Base-by-base conservation (phyloP, 2,113 vertebrate species). In the Zosterops japonicus region DNA sequence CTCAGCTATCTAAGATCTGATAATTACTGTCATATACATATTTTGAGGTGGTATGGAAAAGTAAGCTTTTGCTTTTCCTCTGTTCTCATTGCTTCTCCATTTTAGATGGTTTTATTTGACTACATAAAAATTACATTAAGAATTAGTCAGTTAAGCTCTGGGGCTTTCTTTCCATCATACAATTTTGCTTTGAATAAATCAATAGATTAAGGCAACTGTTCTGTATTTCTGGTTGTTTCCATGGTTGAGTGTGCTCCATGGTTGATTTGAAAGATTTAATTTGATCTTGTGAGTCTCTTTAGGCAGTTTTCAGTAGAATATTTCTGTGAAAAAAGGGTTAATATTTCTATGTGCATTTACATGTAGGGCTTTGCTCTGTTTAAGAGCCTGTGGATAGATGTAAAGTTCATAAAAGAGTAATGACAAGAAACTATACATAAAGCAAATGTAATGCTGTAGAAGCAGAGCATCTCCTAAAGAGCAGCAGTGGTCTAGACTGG, bases 391-490 rank as follows among this genome's bases (percentile, higher is more conserved):
- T 83, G 67, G 74, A 39, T 60, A 65, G 65, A 91, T 92, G 53
- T 74, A 86, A 93, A 74, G 44, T 68, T 94, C 77, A 81, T 89
- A 56, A 95, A 94, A 92, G 84, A 94, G 65, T 94, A 88, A 79
- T 95, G 81, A 63, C 33, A 67, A 69, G 67, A 33, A 29, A 14
- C 19, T 87, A 6, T 42, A 61, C 64, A 49, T 86, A 91, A 94
- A 86, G 47, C 75, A 90, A 82, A 79, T 3, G 20, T 79, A 83
- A 39, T 63, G 63, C 93, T 77, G 75, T 50, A 29, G 84, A 74
- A 85, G 71, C 59, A 74, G 23, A 88, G 22, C 67, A 36, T 91
- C 46, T 95, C 52, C 67, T 70, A 42, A 87, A 49, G 82, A 85
- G 19, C 63, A 71, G 11, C 68, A 68, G 18, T 52, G 44, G 33